phyloP scores from a whole-genome alignment of 2,113 vertebrate species.

The Xerus inauris region DNA sequence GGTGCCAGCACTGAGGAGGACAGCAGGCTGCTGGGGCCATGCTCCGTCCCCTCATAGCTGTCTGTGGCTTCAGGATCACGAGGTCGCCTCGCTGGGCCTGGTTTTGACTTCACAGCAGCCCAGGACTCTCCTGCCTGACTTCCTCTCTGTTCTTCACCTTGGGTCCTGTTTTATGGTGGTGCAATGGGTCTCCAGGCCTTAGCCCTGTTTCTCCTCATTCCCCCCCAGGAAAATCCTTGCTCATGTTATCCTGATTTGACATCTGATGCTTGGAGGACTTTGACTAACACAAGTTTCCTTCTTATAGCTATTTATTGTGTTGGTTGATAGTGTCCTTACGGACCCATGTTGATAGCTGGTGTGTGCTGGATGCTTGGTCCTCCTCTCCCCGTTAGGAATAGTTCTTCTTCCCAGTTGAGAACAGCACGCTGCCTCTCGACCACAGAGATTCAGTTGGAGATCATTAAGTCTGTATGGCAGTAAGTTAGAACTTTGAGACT shows the following conservation, averaged over 20 bases:
- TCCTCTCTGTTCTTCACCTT: neutral
- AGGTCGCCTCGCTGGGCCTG: neutral
- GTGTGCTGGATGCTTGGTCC: no score
- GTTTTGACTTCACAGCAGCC: no score
- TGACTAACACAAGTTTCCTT: neutral
- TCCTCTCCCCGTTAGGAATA: neutral
- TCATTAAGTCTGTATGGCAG: neutral
- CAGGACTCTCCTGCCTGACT: neutral
- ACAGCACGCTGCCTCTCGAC: neutral
- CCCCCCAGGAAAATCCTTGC: neutral
- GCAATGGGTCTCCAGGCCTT: neutral
- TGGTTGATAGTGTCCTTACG: neutral
- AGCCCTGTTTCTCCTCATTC: neutral
- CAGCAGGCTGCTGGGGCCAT: neutral
- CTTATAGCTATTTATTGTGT: neutral
- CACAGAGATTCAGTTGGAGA: neutral
- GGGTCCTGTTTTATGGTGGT: neutral
- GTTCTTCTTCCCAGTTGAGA: neutral
- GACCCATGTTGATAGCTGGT: no score
- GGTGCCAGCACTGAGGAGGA: neutral
- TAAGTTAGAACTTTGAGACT: neutral
- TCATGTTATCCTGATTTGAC: neutral
- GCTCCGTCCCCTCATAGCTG: neutral
- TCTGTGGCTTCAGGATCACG: neutral
- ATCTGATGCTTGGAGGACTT: conserved; percentile 7